Percentiles rank a stretch among this genome's conserved stretches.
Conservation (phyloP, 30 jellyfish, hydroid and myxozoan species). For the Aurelia sp. region DNA sequence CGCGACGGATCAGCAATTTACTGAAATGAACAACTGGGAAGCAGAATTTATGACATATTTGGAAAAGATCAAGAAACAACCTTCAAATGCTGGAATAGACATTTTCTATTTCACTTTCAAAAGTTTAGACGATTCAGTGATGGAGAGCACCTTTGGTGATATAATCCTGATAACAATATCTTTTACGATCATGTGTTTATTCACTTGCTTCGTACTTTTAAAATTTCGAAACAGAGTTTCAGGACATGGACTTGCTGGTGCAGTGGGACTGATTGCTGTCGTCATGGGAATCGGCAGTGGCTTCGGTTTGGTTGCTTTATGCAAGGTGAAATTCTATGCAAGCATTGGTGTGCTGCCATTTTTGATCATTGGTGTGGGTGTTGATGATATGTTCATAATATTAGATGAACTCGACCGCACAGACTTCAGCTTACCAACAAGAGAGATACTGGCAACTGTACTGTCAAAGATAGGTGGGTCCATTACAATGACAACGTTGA, state of each 20-base stretch:
- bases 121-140: slow-evolving; percentile 55
- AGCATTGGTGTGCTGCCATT: slow-evolving; percentile 60
- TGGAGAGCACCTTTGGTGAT: slow-evolving; percentile 51
- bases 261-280: slow-evolving; percentile 40
- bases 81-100: slow-evolving; percentile 14
- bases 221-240: slow-evolving; percentile 30
- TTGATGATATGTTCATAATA: slow-evolving; percentile 65
- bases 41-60: slow-evolving; percentile 6
- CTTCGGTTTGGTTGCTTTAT: slow-evolving; percentile 39
- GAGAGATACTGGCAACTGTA: slow-evolving; percentile 44
- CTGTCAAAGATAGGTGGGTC: slow-evolving; percentile 58
- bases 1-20: slow-evolving; percentile 8
- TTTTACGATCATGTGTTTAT: slow-evolving; percentile 46
- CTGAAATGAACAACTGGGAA: slow-evolving; percentile 16
- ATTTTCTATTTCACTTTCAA: slow-evolving; percentile 20
- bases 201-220: slow-evolving; percentile 20
- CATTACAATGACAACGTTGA: slow-evolving; percentile 79
- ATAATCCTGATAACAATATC: slow-evolving; percentile 13
- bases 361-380: slow-evolving; percentile 55
- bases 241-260: slow-evolving; percentile 59
- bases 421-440: slow-evolving; percentile 18
- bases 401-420: slow-evolving; percentile 54
- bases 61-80: not conserved
- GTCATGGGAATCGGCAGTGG: slow-evolving; percentile 52
- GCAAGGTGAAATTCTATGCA: slow-evolving; percentile 24